Evolutionary conservation across 2,797 vertebrate species (phyloP).

Genomic region (Hozukius guyotensis): DNA sequence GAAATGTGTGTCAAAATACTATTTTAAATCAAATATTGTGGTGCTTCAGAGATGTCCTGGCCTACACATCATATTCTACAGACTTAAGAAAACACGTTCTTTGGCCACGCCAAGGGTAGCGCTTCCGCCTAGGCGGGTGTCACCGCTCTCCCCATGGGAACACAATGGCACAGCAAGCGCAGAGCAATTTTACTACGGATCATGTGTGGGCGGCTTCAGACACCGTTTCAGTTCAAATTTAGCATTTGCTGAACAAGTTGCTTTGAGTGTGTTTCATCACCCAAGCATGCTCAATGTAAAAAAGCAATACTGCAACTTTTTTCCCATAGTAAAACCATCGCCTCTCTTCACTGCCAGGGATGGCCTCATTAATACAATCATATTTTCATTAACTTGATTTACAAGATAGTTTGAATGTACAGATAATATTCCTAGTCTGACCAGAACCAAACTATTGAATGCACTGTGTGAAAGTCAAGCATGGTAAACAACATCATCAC

Average conservation of each 20-base stretch:
- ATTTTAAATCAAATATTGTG: no score
- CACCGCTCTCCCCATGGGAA: no score
- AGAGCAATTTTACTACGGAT: no score
- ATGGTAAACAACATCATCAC: conserved; percentile 53
- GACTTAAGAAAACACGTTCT: no score
- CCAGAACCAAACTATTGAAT: conserved; percentile 30
- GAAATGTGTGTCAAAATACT: no score
- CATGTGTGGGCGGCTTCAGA: neutral
- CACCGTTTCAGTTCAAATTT: neutral
- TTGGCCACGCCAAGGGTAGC: no score
- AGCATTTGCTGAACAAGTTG: conserved; percentile 2
- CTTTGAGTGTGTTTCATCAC: neutral
- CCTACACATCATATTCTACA: neutral
- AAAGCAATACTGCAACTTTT: neutral
- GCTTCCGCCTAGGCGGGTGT: no score
- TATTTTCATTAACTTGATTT: conserved; percentile 54
- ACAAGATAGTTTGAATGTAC: conserved; percentile 16
- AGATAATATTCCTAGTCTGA: conserved; percentile 12
- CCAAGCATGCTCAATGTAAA: neutral
- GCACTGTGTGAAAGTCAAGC: conserved; percentile 33
- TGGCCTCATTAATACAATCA: conserved; percentile 27
- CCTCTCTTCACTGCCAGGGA: conserved; percentile 9
- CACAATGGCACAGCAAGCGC: neutral
- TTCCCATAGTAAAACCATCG: conserved; percentile 11
- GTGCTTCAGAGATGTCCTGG: no score